A percentile compares a stretch with the other conserved stretches of the same genome.
Conservation (phyloP, 2,113 vertebrate genomes). For the Esox niger region DNA sequence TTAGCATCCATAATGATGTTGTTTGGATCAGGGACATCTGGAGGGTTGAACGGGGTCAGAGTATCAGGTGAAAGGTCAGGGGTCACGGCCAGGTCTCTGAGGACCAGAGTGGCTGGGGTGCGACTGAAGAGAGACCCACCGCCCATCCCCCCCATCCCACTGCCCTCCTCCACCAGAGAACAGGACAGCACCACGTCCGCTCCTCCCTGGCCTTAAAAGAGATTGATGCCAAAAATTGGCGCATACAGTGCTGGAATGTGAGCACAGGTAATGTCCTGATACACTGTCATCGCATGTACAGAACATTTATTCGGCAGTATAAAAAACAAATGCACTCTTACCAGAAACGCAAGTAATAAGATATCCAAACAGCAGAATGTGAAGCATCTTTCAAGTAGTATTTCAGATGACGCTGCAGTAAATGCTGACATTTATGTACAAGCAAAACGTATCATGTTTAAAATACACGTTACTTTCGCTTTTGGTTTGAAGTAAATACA, state of each 20-base stretch:
- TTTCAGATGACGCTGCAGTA: not conserved
- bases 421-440: not conserved
- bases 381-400: slow-evolving; percentile 21
- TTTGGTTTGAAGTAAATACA: slow-evolving; percentile 52
- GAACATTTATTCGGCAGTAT: not conserved
- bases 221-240: too few species aligned
- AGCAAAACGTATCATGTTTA: not conserved
- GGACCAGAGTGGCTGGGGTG: slow-evolving; percentile 71
- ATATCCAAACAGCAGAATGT: slow-evolving; percentile 41
- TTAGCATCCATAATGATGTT: slow-evolving; percentile 73
- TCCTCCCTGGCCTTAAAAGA: slow-evolving; percentile 42
- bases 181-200: slow-evolving; percentile 78
- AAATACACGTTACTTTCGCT: slow-evolving; percentile 63
- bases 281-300: not conserved
- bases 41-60: slow-evolving; percentile 68
- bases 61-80: slow-evolving; percentile 66
- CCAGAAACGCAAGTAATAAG: slow-evolving; percentile 48
- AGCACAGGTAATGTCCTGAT: not conserved
- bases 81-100: slow-evolving; percentile 64
- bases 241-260: not conserved
- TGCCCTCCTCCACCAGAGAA: slow-evolving; percentile 66
- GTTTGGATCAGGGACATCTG: slow-evolving; percentile 48
- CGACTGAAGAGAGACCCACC: slow-evolving; percentile 35
- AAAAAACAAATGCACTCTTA: slow-evolving; percentile 44
- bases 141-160: slow-evolving; percentile 31